Base-by-base conservation (phyloP, 2,113 vertebrate species). In the Tautogolabrus adspersus region DNA sequence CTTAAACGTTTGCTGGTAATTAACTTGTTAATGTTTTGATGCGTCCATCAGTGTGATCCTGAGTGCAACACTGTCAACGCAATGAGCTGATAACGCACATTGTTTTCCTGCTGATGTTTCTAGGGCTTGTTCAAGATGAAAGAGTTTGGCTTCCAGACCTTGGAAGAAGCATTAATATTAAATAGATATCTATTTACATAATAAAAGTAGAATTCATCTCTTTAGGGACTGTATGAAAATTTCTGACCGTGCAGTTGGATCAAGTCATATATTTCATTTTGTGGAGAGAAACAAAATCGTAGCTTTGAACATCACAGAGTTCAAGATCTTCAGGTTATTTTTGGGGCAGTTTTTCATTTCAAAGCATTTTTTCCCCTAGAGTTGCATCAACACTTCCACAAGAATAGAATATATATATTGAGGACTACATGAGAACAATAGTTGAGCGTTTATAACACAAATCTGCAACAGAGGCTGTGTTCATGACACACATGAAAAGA, bases 1-100 rank as follows among this genome's bases (percentile, higher is more conserved):
- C 56, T 19, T 52, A 34, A 56, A 23, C 60, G 30, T 57, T 44
- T 59, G 63, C 69, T 75, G 75, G 66, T 66, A 8, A 62, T n/a
- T 8, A 85, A 21, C 22, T 55, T 74, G 51, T 62, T 0, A 18
- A 22, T 3, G 23, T 65, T 83, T 73, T 69, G 57, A 54, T 73
- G 49, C 62, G 21, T 47, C 12, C 74, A 51, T 76, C 49, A 16
- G 21, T 37, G 62, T 75, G 49, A 66, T 40, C 44, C 57, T 22
- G 34, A 58, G 54, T 21, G 42, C 49, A 46, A 19, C 11, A 52
- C 52, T 58, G 55, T 66, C 37, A 51, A 22, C 52, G 44, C 67
- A 54, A 8, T 16, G 40, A 83, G 73, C 67, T 34, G 76, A 72
- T 66, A 6, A 38, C 1, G 7, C 77, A 74, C 64, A 74, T 54